Base-by-base conservation (phyloP, 2,888 invertebrate species). In the Mycalesis mineus region DNA sequence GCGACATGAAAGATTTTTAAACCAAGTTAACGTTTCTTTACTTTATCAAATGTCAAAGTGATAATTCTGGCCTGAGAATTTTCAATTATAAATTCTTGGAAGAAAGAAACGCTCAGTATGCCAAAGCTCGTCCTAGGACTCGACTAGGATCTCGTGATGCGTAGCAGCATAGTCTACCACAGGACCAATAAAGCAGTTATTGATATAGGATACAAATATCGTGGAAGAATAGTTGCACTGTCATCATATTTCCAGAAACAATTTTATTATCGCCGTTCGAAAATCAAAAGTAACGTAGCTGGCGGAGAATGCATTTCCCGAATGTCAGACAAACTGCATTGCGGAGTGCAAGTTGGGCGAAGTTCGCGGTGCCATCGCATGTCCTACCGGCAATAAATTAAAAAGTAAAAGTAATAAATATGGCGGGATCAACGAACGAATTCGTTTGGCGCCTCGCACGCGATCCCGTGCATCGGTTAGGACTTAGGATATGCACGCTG, bases 391-490 rank as follows among this genome's bases (percentile, higher is more conserved):
- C 60, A 61, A 63, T 68, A 66, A 67, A 67, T 68, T 66, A 66
- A 69, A 68, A 70, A 70, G 67, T 68, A 69, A 70, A 71, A 68
- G 65, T 67, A 69, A 71, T 68, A 69, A 69, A 70, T 71, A 67
- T 65, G 60, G 63, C 57, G 64, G 65, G 71, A 69, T 69, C 71
- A 70, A 68, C 63, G 66, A 64, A 65, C 67, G 63, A 64, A 65
- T 65, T 64, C 64, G 66, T 60, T 65, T 58, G 66, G 62, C 65
- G 67, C 64, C 67, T 61, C 63, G 65, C 71, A 71, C 64, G 67
- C 69, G 63, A 66, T 55, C 59, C 61, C 64, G 60, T 58, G 60
- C 62, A 63, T 58, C 61, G 61, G 56, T 57, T 58, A 55, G 51
- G 64, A 63, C 62, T 57, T 58, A 55, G 51, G 64, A 63, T 63